Percentiles rank a stretch among this genome's conserved stretches.
Conservation (phyloP, 2,113 vertebrate genomes). For the Andinoacara biseriatus region DNA sequence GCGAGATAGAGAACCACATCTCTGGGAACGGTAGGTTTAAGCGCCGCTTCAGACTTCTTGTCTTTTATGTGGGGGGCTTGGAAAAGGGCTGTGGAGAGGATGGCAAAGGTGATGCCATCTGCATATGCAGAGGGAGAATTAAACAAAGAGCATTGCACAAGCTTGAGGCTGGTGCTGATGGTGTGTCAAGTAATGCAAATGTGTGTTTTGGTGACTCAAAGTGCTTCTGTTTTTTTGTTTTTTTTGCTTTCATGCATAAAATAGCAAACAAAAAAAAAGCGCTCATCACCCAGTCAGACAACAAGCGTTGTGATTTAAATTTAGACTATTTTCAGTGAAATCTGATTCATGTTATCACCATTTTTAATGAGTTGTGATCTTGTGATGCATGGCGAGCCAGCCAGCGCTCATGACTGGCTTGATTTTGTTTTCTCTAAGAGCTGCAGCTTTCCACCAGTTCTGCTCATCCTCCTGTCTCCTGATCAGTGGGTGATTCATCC, state of each 20-base stretch:
- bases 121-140: slow-evolving; percentile 29
- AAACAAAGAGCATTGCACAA: slow-evolving; percentile 43
- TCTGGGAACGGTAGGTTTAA: slow-evolving; percentile 86
- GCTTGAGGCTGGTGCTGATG: slow-evolving; percentile 13
- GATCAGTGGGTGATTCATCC: slow-evolving; percentile 8
- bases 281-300: slow-evolving; percentile 19
- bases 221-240: neutral
- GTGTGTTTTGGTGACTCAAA: neutral
- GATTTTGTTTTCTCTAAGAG: slow-evolving; percentile 15
- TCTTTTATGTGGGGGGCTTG: neutral
- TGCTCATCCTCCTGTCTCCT: neutral
- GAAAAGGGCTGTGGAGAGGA: neutral
- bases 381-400: neutral
- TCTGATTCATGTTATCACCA: neutral
- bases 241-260: neutral
- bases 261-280: neutral
- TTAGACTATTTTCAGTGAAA: neutral
- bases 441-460: slow-evolving; percentile 19
- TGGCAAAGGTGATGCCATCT: slow-evolving; percentile 49
- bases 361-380: neutral
- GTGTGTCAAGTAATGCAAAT: slow-evolving; percentile 4
- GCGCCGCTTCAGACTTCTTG: neutral
- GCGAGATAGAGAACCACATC: slow-evolving; percentile 86
- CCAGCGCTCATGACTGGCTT: slow-evolving; percentile 24
- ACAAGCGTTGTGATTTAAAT: neutral